Evolutionary conservation across 1,140 invertebrate genomes (phyloP).

Genomic region (Cotesia vestalis): DNA sequence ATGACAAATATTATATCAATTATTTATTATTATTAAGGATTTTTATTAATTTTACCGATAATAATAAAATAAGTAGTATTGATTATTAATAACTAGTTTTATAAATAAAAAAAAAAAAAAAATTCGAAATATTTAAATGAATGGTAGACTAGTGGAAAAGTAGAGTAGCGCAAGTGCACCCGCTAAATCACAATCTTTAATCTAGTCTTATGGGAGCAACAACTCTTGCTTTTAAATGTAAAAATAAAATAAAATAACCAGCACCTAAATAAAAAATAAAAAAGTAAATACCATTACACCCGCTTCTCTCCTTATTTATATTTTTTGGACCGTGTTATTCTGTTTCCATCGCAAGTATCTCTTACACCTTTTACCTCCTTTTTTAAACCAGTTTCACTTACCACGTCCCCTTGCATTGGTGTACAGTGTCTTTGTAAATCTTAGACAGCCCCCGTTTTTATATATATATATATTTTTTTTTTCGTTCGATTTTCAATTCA

Average conservation of each 20-base stretch:
- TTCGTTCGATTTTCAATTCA: not conserved
- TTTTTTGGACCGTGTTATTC: slow-evolving; percentile 10
- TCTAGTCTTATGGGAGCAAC: slow-evolving; percentile 60
- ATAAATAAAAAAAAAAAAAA: not conserved
- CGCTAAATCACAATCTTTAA: slow-evolving; percentile 47
- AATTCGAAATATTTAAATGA: slow-evolving; percentile 43
- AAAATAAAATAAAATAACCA: not conserved
- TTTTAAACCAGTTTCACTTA: slow-evolving; percentile 7
- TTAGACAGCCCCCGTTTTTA: slow-evolving; percentile 12
- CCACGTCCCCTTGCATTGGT: slow-evolving; percentile 5
- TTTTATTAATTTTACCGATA: not conserved
- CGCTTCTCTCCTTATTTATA: not conserved
- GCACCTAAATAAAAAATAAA: not conserved
- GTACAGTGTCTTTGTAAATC: slow-evolving; percentile 27
- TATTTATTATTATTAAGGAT: no score
- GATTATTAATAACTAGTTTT: not conserved
- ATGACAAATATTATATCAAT: no score
- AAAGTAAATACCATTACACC: no score
- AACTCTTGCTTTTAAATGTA: slow-evolving; percentile 44
- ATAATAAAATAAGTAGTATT: not conserved
- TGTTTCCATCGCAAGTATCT: slow-evolving; percentile 27
- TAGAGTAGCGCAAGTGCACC: slow-evolving; percentile 56
- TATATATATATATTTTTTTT: no score
- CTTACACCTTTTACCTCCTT: not conserved
- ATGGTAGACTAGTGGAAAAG: slow-evolving; percentile 45